These are phyloP conservation scores for Upupa epops DNA, from an alignment of 2,113 vertebrate species.

Conservation along the genomic window DNA sequence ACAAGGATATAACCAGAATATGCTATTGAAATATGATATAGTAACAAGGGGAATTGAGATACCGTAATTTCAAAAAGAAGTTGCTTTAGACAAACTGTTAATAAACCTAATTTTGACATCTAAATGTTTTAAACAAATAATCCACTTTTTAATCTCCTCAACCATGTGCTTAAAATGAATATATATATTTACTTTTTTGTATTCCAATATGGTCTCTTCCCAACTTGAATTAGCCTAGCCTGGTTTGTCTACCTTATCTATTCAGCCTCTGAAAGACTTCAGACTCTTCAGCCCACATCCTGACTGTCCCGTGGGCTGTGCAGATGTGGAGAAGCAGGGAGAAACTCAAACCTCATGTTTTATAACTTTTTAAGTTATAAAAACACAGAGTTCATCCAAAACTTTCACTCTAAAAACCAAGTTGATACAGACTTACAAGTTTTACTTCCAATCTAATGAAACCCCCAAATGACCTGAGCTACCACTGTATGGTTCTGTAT, in stretches of 20 bases:
- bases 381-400: neutral
- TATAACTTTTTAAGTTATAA: neutral
- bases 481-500: neutral
- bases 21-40: neutral
- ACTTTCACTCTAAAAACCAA: neutral
- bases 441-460: neutral
- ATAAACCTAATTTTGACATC: neutral
- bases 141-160: neutral
- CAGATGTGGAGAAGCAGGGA: neutral
- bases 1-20: neutral
- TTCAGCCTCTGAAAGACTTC: neutral
- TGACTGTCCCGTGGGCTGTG: neutral
- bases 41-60: neutral
- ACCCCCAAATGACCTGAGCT: neutral
- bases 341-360: neutral
- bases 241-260: neutral
- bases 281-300: neutral
- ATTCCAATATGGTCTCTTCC: neutral
- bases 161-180: neutral
- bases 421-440: neutral
- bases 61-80: neutral
- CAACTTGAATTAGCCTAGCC: neutral
- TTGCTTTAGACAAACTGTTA: neutral
- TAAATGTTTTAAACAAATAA: neutral
- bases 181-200: neutral